Evolutionary conservation across 2,113 vertebrate genomes (phyloP).

Genomic region (Chionodraco myersi): DNA sequence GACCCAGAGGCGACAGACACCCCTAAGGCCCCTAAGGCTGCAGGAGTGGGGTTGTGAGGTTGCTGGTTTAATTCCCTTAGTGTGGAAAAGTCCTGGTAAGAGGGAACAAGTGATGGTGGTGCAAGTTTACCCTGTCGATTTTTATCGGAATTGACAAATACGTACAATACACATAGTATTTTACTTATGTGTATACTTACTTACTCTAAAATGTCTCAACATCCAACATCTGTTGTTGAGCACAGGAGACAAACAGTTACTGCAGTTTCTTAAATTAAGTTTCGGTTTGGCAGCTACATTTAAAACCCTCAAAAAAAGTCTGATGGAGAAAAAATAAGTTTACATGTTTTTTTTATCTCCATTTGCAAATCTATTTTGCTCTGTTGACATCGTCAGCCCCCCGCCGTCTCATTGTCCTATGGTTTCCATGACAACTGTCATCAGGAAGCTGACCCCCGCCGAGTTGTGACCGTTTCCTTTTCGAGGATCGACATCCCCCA

Average conservation of each 20-base stretch:
- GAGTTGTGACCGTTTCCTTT: conserved; percentile 35
- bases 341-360: conserved; percentile 49
- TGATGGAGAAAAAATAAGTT: conserved; percentile 8
- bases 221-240: neutral
- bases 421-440: conserved; percentile 70
- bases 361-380: conserved; percentile 48
- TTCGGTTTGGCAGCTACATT: neutral
- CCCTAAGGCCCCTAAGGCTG: neutral
- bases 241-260: too few relatives aligned
- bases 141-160: too few relatives aligned
- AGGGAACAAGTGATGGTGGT: neutral
- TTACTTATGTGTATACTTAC: neutral
- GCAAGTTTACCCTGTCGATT: neutral
- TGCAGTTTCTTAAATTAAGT: neutral
- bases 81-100: neutral
- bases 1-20: conserved; percentile 14
- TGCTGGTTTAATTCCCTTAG: neutral
- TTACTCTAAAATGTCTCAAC: neutral
- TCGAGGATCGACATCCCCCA: conserved; percentile 27
- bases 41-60: neutral
- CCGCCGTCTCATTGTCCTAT: conserved; percentile 42
- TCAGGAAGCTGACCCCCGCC: conserved; percentile 47
- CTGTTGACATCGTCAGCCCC: conserved; percentile 55
- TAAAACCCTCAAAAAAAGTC: neutral
- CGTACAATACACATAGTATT: neutral